A percentile compares a stretch with the other conserved stretches of the same genome.
Conservation (phyloP, 2,888 invertebrate genomes). For the Falcaria lacertinaria region DNA sequence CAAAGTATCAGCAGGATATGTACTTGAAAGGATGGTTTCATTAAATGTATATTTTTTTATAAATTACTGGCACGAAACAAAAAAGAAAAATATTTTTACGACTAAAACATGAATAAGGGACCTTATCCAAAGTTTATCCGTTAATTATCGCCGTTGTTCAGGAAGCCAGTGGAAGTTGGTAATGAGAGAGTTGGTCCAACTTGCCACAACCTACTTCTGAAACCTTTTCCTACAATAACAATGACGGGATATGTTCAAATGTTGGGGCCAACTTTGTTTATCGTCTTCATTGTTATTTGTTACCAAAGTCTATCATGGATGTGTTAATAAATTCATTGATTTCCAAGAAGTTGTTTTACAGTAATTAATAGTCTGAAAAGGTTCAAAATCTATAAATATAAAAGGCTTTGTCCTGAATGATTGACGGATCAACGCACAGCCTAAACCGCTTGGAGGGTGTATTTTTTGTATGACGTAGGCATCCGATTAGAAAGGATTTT, state of each 20-base stretch:
- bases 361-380: no score
- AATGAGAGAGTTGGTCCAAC: constrained; percentile 8
- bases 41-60: no score
- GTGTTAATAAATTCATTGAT: not conserved
- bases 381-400: no score
- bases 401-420: no score
- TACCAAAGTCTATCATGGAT: not conserved
- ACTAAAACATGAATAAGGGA: constrained; percentile 4
- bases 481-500: no score
- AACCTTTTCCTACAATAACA: not conserved
- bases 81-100: no score
- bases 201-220: not conserved
- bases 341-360: no score
- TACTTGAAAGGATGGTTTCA: not conserved
- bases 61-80: no score
- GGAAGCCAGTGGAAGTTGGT: constrained; percentile 7
- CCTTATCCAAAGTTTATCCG: constrained; percentile 10
- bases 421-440: no score
- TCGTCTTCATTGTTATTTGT: not conserved
- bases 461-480: no score
- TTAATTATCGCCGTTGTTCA: constrained; percentile 9
- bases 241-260: not conserved
- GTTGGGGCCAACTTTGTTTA: constrained; percentile 1
- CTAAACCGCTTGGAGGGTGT: no score
- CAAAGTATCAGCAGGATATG: no score